Percentiles rank a stretch among this genome's conserved stretches.
phyloP scores from a whole-genome alignment of 2,888 invertebrate species.

The Drosophila incognita region DNA sequence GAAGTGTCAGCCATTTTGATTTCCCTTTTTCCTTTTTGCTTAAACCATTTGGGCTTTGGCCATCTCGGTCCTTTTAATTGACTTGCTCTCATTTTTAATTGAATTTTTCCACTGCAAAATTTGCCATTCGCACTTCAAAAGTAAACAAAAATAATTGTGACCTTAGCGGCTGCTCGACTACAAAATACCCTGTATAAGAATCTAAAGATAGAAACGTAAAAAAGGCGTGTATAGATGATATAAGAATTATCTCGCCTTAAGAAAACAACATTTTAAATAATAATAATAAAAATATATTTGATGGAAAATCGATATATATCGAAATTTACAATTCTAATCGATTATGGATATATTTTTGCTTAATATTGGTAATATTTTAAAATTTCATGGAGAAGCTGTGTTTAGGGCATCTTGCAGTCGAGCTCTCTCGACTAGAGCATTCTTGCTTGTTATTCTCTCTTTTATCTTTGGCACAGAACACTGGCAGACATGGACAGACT shows the following conservation, averaged over 20 bases:
- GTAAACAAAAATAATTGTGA: background rate
- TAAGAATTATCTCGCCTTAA: background rate
- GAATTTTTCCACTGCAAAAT: conserved; percentile 31
- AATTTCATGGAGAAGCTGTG: background rate
- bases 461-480: background rate
- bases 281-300: background rate
- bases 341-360: background rate
- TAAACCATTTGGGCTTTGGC: conserved; percentile 35
- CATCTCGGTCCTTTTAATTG: conserved; percentile 46
- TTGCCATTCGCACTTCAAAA: conserved; percentile 18
- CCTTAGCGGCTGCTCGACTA: background rate
- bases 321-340: no score
- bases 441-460: background rate
- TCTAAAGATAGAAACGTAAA: background rate
- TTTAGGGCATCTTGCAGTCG: background rate
- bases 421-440: background rate
- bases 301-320: no score
- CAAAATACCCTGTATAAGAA: background rate
- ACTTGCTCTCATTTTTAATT: conserved; percentile 63
- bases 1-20: conserved; percentile 44
- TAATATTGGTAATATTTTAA: background rate
- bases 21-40: conserved; percentile 1
- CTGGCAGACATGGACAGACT: background rate
- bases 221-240: no score
- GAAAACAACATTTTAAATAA: background rate